These are phyloP conservation scores for Apotomis turbidana DNA, from an alignment of 2,888 invertebrate genomes.

Conservation along the genomic window DNA sequence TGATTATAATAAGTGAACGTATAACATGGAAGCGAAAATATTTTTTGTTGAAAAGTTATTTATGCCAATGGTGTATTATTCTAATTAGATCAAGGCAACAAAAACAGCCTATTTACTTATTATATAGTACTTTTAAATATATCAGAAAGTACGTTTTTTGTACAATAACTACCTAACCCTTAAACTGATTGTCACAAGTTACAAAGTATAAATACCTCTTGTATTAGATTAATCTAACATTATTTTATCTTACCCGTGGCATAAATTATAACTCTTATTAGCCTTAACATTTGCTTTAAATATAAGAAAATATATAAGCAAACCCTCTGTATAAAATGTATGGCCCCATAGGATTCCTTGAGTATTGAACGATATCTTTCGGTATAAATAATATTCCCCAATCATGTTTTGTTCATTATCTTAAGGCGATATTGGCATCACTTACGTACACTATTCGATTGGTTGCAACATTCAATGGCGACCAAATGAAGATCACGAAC, in stretches of 20 bases:
- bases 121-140: not conserved
- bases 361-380: too few relatives aligned
- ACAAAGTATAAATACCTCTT: constrained; percentile 22
- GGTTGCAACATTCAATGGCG: too few relatives aligned
- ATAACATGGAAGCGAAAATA: not conserved
- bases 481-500: too few relatives aligned
- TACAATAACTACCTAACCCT: constrained; percentile 1
- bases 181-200: constrained; percentile 26
- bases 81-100: constrained; percentile 7
- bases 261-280: not conserved
- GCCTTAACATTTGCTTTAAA: not conserved
- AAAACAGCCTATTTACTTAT: constrained; percentile 9
- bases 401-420: too few relatives aligned
- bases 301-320: too few relatives aligned
- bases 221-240: constrained; percentile 8
- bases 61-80: not conserved
- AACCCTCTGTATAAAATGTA: too few relatives aligned
- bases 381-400: too few relatives aligned
- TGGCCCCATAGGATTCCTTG: too few relatives aligned
- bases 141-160: too few relatives aligned
- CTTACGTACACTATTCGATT: too few relatives aligned
- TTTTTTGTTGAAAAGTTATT: not conserved
- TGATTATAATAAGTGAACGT: not conserved
- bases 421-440: too few relatives aligned
- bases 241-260: not conserved